Evolutionary conservation across 2,888 invertebrate genomes (phyloP), one percentile per base, ranked within the genome.

Genomic region (Pachycephus smyrnensis): DNA sequence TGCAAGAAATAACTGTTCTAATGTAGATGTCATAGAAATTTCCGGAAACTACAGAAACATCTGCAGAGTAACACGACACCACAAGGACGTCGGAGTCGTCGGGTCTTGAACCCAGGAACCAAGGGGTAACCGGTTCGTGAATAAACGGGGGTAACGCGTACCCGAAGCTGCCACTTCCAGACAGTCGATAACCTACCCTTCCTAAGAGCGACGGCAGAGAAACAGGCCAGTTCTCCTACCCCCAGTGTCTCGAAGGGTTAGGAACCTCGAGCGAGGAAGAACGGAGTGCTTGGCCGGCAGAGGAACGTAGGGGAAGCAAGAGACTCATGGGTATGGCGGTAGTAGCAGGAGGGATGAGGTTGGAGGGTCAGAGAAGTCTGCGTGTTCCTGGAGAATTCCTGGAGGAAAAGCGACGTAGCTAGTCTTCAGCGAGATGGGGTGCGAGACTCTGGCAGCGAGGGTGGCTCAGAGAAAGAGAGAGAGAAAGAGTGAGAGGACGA

Each of bases 111-210:
- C 9, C 55, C 23, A 9, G 55, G 1, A 9, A 55, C 23, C 55
- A 55, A 55, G 55, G 55, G 23, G 55, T 55, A 71, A 71, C 71
- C 12, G 6, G 32, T n/a, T 71, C 71, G 71, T 32, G 33, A 71
- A 71, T 31, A 71, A 71, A 15, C 71, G 71, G 71, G 71, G 71
- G 15, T 71, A 71, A 71, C 71, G 71, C 32, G 71, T 71, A 32
- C 33, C 33, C 71, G 31, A 71, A 71, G 32, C 71, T 31, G 71
- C 32, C 71, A 32, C 31, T 71, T 33, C 82, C 78, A 83, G 83
- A 83, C 81, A 84, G 84, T 84, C 83, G 82, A 84, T 84, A 84
- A 84, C 81, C 83, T 73, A 79, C 36, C 71, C 84, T 81, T 80
- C 80, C 78, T 80, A 30, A 9, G n/a, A 12, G 33, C 81, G 82